These are phyloP conservation scores for Euproctis similis DNA, from an alignment of 2,888 invertebrate species.

Conservation along the genomic window DNA sequence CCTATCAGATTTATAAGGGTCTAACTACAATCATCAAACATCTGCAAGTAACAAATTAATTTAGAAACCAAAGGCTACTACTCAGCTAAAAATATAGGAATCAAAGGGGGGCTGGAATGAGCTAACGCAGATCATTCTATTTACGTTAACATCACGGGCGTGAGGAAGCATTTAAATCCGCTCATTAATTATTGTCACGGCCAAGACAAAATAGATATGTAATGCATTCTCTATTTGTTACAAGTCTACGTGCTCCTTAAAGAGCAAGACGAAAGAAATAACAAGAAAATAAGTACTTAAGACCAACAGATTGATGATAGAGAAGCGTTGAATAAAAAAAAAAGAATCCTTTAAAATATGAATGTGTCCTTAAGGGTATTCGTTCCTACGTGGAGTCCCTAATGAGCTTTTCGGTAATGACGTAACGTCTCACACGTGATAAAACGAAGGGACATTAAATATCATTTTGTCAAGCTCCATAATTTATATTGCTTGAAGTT, in stretches of 20 bases:
- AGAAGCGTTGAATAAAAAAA: conserved; percentile 57
- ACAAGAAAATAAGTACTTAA: conserved; percentile 60
- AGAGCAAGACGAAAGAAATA: conserved; percentile 64
- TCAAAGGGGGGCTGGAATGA: conserved; percentile 67
- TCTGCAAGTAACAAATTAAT: conserved; percentile 66
- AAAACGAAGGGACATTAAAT: conserved; percentile 58
- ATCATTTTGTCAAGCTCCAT: conserved; percentile 67
- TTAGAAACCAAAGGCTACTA: conserved; percentile 59
- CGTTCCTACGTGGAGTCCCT: no score
- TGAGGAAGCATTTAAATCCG: conserved; percentile 77
- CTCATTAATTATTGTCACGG: conserved; percentile 75
- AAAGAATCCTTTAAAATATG: conserved; percentile 63
- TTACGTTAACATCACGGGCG: conserved; percentile 76
- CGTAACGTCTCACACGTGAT: conserved; percentile 49
- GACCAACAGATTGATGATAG: conserved; percentile 64
- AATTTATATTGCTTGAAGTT: conserved; percentile 52
- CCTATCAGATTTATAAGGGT: no score
- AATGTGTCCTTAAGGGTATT: conserved; percentile 50
- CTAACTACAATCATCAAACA: conserved; percentile 38
- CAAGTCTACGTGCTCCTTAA: conserved; percentile 50
- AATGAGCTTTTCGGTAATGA: conserved; percentile 64
- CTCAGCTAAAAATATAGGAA: conserved; percentile 69
- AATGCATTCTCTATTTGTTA: conserved; percentile 71
- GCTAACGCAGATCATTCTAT: conserved; percentile 70
- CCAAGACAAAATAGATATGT: conserved; percentile 74